Evolutionary conservation across 2,888 invertebrate genomes (phyloP), one percentile per base, ranked within the genome.

Genomic region (Apotomis turbidana): DNA sequence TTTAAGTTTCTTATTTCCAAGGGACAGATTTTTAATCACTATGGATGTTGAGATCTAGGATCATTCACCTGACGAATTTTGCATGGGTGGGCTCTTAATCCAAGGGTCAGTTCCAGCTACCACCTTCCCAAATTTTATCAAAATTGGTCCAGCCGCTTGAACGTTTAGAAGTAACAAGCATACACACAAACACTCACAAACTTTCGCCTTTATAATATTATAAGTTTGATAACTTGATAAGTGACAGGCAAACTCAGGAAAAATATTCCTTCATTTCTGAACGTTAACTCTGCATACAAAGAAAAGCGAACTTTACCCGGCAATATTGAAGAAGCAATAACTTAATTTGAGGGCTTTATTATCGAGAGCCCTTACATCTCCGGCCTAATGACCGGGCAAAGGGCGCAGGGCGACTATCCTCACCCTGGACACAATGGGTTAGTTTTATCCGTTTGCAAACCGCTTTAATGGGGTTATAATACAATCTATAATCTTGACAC

Each of bases 281-380:
- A 15, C n/a, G 27, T 55, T 60, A 4, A 10, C 38, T 8, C 41
- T 54, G 13, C 8, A 63, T 15, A n/a, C 51, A 9, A 13, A 62
- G 62, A 51, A 51, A 62, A 9, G 38, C 41, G 38, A 57, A 63
- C n/a, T 58, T 27, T 58, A 13, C 63, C 5, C n/a, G 27, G 52
- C 63, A 44, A 52, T 51, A 52, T n/a, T 44, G 54, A 66, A 59
- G 51, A 36, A 64, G 52, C 57, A 58, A 64, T 59, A 59, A 59
- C 64, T 70, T 60, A 9, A 60, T 55, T 70, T 60, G 46, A 36
- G 49, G 44, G 58, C 52, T 66, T 54, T 55, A 60, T 58, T 60
- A 66, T 71, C 66, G 46, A 66, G 60, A 46, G 66, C 66, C 59
- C 70, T 66, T 54, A 54, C 54, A 38, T 55, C 60, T 54, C 61